A percentile compares a stretch with the other conserved stretches of the same genome.
phyloP scores from a whole-genome alignment of 2,888 invertebrate genomes.

The Elaeidobius kamerunicus region DNA sequence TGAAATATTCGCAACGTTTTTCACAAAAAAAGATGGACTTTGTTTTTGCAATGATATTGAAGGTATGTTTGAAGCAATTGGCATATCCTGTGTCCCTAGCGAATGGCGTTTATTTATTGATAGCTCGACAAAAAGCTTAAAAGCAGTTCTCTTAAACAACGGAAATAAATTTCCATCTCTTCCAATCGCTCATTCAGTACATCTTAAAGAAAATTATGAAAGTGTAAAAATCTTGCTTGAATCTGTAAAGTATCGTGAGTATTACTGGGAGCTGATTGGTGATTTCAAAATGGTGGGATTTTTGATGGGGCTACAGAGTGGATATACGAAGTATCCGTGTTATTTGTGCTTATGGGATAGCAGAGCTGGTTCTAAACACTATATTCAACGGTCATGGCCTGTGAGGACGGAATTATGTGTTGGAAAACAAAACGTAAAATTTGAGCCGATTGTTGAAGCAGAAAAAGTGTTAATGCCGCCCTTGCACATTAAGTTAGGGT shows the following conservation, averaged over 20 bases:
- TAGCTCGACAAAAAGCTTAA: slow-evolving; percentile 25
- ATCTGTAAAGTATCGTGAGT: slow-evolving; percentile 3
- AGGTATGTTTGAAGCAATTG: slow-evolving; percentile 32
- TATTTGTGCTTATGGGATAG: slow-evolving; percentile 31
- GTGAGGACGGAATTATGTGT: slow-evolving; percentile 9
- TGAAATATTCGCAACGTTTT: slow-evolving; percentile 28
- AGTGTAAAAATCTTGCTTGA: slow-evolving; percentile 33
- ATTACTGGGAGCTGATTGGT: slow-evolving; percentile 1
- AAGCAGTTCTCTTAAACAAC: slow-evolving; percentile 34
- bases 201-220: slow-evolving; percentile 20
- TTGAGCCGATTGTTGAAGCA: neutral
- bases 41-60: slow-evolving; percentile 32
- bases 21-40: slow-evolving; percentile 31
- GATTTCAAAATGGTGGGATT: slow-evolving; percentile 4
- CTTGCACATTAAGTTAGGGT: slow-evolving; percentile 9
- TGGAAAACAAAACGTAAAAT: neutral
- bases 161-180: slow-evolving; percentile 38
- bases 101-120: slow-evolving; percentile 33
- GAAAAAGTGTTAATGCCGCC: slow-evolving; percentile 2
- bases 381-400: slow-evolving; percentile 29
- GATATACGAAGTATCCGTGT: slow-evolving; percentile 34
- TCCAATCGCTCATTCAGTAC: slow-evolving; percentile 39
- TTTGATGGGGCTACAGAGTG: slow-evolving; percentile 27
- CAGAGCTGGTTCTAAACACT: slow-evolving; percentile 29
- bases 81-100: slow-evolving; percentile 23